phyloP scores from a whole-genome alignment of 2,888 invertebrate genomes.

The Dyspetes luteomarginatus region DNA sequence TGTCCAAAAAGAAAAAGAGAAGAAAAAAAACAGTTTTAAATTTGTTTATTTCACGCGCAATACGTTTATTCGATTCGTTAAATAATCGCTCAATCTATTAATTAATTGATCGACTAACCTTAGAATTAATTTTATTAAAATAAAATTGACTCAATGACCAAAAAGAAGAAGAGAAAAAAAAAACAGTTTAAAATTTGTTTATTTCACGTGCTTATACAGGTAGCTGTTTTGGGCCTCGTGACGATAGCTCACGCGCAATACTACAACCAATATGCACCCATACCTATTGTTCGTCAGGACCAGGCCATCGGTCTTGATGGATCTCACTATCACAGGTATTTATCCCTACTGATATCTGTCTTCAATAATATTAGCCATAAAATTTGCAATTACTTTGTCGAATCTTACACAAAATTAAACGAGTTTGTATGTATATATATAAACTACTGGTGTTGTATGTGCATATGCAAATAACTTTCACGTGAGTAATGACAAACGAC shows the following conservation, averaged over 20 bases:
- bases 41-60: constrained; percentile 37
- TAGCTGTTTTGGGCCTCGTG: constrained; percentile 71
- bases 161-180: no score
- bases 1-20: no score
- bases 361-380: background rate
- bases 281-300: constrained; percentile 80
- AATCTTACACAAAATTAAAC: no score
- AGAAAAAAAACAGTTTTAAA: constrained; percentile 4
- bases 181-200: constrained; percentile 25
- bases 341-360: background rate
- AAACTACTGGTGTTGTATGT: no score
- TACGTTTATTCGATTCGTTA: no score
- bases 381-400: constrained; percentile 23
- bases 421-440: no score
- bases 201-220: constrained; percentile 60
- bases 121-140: no score
- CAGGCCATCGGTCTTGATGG: constrained; percentile 80
- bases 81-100: background rate
- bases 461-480: constrained; percentile 31
- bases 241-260: constrained; percentile 72
- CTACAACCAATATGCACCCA: constrained; percentile 76
- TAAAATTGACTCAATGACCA: no score
- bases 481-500: constrained; percentile 57
- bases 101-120: background rate
- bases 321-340: constrained; percentile 81